Base-by-base conservation (phyloP, 2,113 vertebrate species). In the Amblyopsis rosae region DNA sequence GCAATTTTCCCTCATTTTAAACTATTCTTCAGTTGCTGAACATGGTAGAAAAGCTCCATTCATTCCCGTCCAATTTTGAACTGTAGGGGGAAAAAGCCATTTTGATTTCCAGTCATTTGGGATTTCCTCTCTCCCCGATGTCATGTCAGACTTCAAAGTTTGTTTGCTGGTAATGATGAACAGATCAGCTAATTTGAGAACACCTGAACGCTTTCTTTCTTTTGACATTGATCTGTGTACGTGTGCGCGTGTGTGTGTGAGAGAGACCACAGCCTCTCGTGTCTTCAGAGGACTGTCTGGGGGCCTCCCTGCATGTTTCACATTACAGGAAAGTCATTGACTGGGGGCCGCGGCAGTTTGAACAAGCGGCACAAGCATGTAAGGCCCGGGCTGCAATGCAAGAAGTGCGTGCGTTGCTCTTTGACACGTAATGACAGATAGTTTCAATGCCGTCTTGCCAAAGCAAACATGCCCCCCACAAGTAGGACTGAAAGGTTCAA, bases 381-480 rank as follows among this genome's bases (percentile, higher is more conserved):
- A 77, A 58, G 15, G 32, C 83, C 59, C 59, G 76, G 87, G 76
- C 89, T 86, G 89, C 75, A 62, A 74, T 88, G 87, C 55, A 73
- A 77, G 69, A 70, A 71, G 76, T 1, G 80, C 61, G 67, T 53
- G 86, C 76, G 76, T 73, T 89, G 79, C 55, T 80, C 86, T 82
- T 83, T 77, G 88, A 92, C 90, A 80, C 70, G 79, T 88, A 88
- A 90, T 90, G 91, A 92, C 91, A 84, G 90, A 90, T 88, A 48
- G 83, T 89, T 89, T 92, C 77, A 87, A 72, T 76, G 80, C 76
- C 65, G 35, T 62, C 12, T 56, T 59, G 82, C 92, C 88, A 92
- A 93, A 92, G 80, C 77, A 92, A 93, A 92, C 85, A 92, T 12
- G 11, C 62, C 76, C 62, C 66, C 62, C 53, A 51, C 68, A 47